These are phyloP conservation scores for Clepsis dumicolana DNA, from an alignment of 2,888 invertebrate species.

Conservation along the genomic window DNA sequence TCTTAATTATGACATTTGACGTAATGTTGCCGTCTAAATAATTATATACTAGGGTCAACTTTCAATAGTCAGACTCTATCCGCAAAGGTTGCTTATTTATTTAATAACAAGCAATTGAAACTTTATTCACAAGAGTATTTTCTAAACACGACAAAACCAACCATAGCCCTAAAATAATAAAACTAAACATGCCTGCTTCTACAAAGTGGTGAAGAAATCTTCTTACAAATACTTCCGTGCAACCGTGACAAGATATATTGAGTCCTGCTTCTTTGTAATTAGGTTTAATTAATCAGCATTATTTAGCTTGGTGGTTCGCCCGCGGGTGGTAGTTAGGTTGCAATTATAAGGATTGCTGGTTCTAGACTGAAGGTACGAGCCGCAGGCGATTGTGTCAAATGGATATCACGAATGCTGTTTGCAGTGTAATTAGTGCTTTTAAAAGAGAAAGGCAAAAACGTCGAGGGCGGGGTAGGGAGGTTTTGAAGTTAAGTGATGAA, in stretches of 20 bases:
- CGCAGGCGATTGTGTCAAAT: constrained; percentile 5
- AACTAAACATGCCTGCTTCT: neutral
- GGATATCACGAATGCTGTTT: constrained; percentile 8
- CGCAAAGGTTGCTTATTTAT: constrained; percentile 43
- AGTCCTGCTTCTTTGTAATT: constrained; percentile 24
- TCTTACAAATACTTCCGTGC: constrained; percentile 6
- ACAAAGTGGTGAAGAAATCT: neutral
- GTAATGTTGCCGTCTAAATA: no score
- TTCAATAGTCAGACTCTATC: neutral
- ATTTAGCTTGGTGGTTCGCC: constrained; percentile 13
- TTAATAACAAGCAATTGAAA: constrained; percentile 44
- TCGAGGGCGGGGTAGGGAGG: neutral
- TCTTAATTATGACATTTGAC: no score
- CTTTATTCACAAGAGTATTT: neutral
- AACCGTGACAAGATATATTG: constrained; percentile 21
- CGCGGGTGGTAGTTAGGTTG: constrained; percentile 8
- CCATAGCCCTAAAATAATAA: constrained; percentile 8
- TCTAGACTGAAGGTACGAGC: neutral
- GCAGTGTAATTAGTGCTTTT: constrained; percentile 16
- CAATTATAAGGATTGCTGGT: constrained; percentile 17
- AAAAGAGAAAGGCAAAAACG: neutral
- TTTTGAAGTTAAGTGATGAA: neutral
- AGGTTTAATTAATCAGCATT: constrained; percentile 31
- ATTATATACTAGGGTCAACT: no score
- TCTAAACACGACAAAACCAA: constrained; percentile 5